Evolutionary conservation across 2,888 invertebrate genomes (phyloP), one percentile per base, ranked within the genome.

Genomic region (Brassicogethes aeneus): DNA sequence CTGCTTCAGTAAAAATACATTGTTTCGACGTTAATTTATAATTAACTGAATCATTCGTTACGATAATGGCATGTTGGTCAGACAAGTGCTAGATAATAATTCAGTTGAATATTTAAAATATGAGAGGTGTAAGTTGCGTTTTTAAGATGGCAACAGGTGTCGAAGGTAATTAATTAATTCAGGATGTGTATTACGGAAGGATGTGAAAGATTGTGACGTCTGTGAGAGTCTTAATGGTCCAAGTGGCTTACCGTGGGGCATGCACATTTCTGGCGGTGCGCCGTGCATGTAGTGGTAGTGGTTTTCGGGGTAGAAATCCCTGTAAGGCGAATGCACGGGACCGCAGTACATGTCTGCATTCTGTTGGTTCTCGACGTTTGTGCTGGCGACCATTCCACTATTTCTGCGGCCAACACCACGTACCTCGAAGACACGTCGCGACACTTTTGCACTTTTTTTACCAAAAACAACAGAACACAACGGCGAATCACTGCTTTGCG

Each of bases 221-320:
- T n/a, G n/a, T n/a, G n/a, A n/a, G n/a, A n/a, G n/a, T n/a, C n/a
- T n/a, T n/a, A n/a, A n/a, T n/a, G n/a, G n/a, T n/a, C n/a, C n/a
- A n/a, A n/a, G n/a, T n/a, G n/a, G n/a, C 13, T 32, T 32, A 32
- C 32, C 32, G 32, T 32, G 14, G 32, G 32, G 32, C 13, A 32
- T 5, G 51, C 77, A 76, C 59, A 81, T 81, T 69, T 77, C 72
- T 62, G 77, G 77, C 14, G 59, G 60, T 39, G 59, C 57, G 17
- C 53, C 56, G 36, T 56, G 57, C 31, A 52, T 55, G 46, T 62
- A 47, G 66, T 70, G 77, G 68, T 75, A 77, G 59, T 72, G 72
- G 40, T 54, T 60, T 54, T 76, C 76, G 51, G 72, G 72, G 68
- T 77, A 77, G 57, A 65, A 70, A 65, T 77, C 77, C 63, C 76